These are phyloP conservation scores for Polyergus mexicanus DNA, from an alignment of 1,140 invertebrate genomes.

Conservation along the genomic window DNA sequence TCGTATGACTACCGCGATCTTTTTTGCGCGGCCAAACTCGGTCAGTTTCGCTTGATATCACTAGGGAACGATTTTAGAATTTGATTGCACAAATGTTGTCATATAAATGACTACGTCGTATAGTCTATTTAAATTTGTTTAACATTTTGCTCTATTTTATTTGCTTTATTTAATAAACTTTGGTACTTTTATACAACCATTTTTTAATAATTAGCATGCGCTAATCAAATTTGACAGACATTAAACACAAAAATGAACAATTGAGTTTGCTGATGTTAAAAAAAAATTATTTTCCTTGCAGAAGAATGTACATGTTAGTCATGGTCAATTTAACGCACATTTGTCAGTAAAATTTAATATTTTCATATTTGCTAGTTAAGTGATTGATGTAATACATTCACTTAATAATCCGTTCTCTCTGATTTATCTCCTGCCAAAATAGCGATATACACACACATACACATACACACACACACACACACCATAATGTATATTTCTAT, in stretches of 20 bases:
- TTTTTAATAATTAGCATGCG: slow-evolving; percentile 2
- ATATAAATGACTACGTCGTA: too few species aligned
- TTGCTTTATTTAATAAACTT: not conserved
- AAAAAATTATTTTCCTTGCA: slow-evolving; percentile 3
- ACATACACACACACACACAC: too few species aligned
- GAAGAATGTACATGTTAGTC: not conserved
- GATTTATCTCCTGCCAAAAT: slow-evolving; percentile 55
- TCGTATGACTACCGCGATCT: slow-evolving; percentile 6
- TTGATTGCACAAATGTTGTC: not conserved
- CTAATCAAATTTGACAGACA: not conserved
- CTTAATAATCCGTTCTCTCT: slow-evolving; percentile 51
- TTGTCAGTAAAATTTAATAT: slow-evolving; percentile 44
- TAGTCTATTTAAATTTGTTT: not conserved
- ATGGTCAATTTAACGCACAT: slow-evolving; percentile 14
- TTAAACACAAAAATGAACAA: slow-evolving; percentile 9
- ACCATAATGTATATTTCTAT: slow-evolving; percentile 46
- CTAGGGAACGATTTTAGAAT: not conserved
- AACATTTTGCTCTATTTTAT: not conserved
- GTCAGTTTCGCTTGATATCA: not conserved
- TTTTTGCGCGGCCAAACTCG: not conserved
- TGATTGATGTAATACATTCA: slow-evolving; percentile 58
- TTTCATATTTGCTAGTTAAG: slow-evolving; percentile 49
- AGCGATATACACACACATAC: not conserved
- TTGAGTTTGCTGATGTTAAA: not conserved
- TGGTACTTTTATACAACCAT: not conserved